A percentile compares a stretch with the other conserved stretches of the same genome.
Conservation (phyloP, 2,888 invertebrate genomes). For the Helleia helle region DNA sequence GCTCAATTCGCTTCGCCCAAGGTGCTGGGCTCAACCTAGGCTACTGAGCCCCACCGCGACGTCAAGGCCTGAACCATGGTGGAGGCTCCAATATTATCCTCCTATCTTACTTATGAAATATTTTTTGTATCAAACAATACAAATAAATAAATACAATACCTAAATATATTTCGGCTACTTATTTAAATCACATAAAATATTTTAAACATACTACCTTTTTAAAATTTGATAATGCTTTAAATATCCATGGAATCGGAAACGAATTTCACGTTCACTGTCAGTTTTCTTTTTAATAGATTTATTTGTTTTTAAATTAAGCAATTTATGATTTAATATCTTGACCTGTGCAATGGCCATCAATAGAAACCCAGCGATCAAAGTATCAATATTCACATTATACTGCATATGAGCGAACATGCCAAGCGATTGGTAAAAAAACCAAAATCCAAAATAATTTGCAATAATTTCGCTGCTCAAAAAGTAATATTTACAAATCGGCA, state of each 20-base stretch:
- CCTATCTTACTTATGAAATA: no score
- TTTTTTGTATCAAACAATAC: no score
- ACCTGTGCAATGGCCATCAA: slow-evolving; percentile 38
- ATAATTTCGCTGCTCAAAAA: slow-evolving; percentile 40
- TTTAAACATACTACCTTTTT: slow-evolving; percentile 35
- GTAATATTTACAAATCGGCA: slow-evolving; percentile 52
- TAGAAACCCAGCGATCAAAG: slow-evolving; percentile 43
- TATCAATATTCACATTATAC: slow-evolving; percentile 44
- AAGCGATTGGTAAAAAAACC: slow-evolving; percentile 41
- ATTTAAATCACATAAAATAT: no score
- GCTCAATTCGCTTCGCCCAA: no score
- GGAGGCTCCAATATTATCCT: no score
- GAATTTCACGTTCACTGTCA: slow-evolving; percentile 18
- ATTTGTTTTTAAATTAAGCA: slow-evolving; percentile 30
- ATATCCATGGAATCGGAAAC: slow-evolving; percentile 12
- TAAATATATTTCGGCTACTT: no score
- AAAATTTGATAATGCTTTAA: slow-evolving; percentile 40
- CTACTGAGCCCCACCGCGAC: no score
- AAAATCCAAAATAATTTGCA: slow-evolving; percentile 33
- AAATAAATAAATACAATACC: no score
- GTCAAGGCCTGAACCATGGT: no score
- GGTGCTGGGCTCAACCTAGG: no score
- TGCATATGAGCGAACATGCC: slow-evolving; percentile 52
- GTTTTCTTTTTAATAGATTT: slow-evolving; percentile 16
- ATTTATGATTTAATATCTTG: slow-evolving; percentile 34